Evolutionary conservation across 37 sponge, comb jelly and placozoan genomes (phyloP).

Genomic region (Hexactinellida sp.): DNA sequence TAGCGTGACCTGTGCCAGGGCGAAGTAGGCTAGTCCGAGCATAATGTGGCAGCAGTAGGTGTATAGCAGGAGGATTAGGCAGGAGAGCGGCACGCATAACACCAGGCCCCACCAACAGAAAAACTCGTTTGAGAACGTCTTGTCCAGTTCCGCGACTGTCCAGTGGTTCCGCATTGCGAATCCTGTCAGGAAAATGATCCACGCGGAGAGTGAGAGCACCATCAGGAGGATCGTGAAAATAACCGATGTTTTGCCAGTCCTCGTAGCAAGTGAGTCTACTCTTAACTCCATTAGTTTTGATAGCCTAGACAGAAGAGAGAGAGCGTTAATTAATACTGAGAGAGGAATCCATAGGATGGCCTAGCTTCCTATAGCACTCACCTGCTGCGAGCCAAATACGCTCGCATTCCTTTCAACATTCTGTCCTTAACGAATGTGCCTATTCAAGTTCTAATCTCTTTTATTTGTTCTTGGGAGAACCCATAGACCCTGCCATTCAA

Average conservation of each 20-base stretch:
- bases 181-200: slow-evolving; percentile 15
- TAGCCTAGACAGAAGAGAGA: not conserved
- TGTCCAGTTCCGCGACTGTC: slow-evolving; percentile 12
- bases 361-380: not conserved
- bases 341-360: not conserved
- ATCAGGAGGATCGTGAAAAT: not conserved
- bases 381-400: not conserved
- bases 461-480: too few species aligned
- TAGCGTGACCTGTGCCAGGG: not conserved
- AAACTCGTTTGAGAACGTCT: not conserved
- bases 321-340: not conserved
- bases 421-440: not conserved
- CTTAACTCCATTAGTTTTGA: not conserved
- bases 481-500: too few species aligned
- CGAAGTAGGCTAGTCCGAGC: not conserved
- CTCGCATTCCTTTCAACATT: not conserved
- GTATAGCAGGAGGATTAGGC: not conserved
- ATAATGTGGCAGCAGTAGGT: slow-evolving; percentile 12
- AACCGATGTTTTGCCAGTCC: not conserved
- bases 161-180: slow-evolving; percentile 13
- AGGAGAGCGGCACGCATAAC: not conserved
- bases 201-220: not conserved
- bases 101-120: slow-evolving; percentile 2
- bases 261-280: not conserved
- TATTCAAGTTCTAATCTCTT: not conserved